A percentile compares a stretch with the other conserved stretches of the same genome.
These are phyloP conservation scores for Drosophila meridionalis DNA, from an alignment of 2,888 invertebrate species.

Conservation along the genomic window DNA sequence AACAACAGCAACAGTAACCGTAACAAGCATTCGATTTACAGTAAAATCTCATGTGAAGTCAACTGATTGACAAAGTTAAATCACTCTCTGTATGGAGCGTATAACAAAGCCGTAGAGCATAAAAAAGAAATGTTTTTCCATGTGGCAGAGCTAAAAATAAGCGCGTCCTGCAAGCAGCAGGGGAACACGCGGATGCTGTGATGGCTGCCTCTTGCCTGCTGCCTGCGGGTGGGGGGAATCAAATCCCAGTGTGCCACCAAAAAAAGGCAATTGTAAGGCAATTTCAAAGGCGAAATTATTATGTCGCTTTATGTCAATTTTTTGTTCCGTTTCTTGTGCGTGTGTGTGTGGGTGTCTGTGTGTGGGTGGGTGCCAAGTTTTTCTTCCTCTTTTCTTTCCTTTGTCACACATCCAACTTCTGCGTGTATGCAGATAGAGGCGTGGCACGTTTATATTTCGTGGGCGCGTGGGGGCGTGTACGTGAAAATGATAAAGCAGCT, in stretches of 20 bases:
- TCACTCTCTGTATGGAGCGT: slow-evolving; percentile 24
- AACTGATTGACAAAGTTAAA: neutral
- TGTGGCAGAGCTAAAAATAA: slow-evolving; percentile 61
- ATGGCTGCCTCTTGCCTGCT: neutral
- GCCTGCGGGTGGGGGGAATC: slow-evolving; percentile 14
- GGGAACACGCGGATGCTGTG: neutral
- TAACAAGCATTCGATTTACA: neutral
- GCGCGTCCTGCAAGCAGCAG: slow-evolving; percentile 29
- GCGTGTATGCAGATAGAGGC: slow-evolving; percentile 53
- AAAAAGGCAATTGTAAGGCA: slow-evolving; percentile 75
- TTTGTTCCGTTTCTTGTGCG: slow-evolving; percentile 38
- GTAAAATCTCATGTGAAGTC: neutral
- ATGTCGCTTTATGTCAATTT: slow-evolving; percentile 77
- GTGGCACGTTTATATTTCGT: slow-evolving; percentile 28
- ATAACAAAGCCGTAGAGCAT: slow-evolving; percentile 42
- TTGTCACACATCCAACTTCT: slow-evolving; percentile 26
- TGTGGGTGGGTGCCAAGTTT: slow-evolving; percentile 1
- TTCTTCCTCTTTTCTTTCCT: slow-evolving; percentile 19
- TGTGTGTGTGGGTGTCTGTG: slow-evolving; percentile 3
- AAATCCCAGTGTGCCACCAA: slow-evolving; percentile 40
- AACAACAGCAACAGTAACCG: neutral
- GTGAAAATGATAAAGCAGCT: slow-evolving; percentile 79
- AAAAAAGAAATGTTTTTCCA: slow-evolving; percentile 41
- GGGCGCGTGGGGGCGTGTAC: slow-evolving; percentile 33
- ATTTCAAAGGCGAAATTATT: slow-evolving; percentile 79